A percentile compares a stretch with the other conserved stretches of the same genome.
These are phyloP conservation scores for Halotydeus destructor DNA, from an alignment of 1,140 invertebrate genomes.

Conservation along the genomic window DNA sequence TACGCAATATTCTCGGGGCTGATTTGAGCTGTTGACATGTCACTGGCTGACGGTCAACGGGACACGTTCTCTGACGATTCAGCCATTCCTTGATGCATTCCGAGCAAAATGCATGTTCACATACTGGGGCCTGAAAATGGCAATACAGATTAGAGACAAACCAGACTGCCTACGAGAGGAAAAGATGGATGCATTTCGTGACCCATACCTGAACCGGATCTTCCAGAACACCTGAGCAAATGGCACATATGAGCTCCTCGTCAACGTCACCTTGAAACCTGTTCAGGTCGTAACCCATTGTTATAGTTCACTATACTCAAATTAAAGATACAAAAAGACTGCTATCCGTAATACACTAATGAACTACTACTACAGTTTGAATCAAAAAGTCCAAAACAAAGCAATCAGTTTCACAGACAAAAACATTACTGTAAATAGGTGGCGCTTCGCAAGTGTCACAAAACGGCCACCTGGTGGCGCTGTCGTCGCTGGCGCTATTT, in stretches of 20 bases:
- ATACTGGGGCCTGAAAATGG: constrained; percentile 58
- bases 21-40: constrained; percentile 63
- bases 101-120: constrained; percentile 87
- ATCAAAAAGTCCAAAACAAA: too few species aligned
- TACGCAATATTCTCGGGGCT: constrained; percentile 73
- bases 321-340: too few species aligned
- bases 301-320: too few species aligned
- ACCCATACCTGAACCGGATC: constrained; percentile 59
- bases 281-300: constrained; percentile 72
- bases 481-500: too few species aligned
- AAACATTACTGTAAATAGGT: too few species aligned
- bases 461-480: too few species aligned
- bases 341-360: too few species aligned
- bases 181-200: constrained; percentile 5
- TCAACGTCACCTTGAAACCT: constrained; percentile 75
- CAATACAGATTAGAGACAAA: constrained; percentile 3
- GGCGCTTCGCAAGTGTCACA: too few species aligned
- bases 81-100: constrained; percentile 87
- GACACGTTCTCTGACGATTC: constrained; percentile 70
- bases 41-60: constrained; percentile 68
- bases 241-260: constrained; percentile 73
- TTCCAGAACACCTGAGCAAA: constrained; percentile 71
- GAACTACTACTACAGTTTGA: too few species aligned
- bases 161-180: neutral
- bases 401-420: too few species aligned